A percentile compares a stretch with the other conserved stretches of the same genome.
Evolutionary conservation across 2,113 vertebrate genomes (phyloP).

Genomic region (Tinamus guttatus): DNA sequence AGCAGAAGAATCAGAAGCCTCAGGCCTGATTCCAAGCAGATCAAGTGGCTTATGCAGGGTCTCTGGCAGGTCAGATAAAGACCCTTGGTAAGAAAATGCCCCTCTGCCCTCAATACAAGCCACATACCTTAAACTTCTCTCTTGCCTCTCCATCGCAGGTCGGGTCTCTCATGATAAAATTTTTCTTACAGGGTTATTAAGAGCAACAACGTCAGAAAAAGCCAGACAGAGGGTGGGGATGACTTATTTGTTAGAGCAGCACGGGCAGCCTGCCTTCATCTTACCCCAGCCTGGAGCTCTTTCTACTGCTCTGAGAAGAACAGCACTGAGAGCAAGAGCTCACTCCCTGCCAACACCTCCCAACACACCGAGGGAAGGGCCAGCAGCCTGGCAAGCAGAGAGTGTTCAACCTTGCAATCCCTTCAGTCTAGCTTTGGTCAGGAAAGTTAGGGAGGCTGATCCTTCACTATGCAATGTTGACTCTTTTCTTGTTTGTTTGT

Average conservation of each 20-base stretch:
- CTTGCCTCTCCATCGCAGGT: not conserved
- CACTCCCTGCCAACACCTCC: not conserved
- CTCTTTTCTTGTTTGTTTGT: not conserved
- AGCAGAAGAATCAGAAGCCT: not conserved
- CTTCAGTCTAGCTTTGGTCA: not conserved
- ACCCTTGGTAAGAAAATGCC: not conserved
- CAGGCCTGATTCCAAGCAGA: rapidly evolving
- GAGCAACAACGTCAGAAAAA: not conserved
- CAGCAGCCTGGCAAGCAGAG: rapidly evolving
- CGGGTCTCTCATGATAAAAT: rapidly evolving
- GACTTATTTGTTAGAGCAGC: not conserved
- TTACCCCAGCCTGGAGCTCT: not conserved
- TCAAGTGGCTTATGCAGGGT: rapidly evolving
- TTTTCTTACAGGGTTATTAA: not conserved
- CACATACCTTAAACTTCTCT: not conserved
- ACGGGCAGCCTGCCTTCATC: not conserved
- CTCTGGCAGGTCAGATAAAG: not conserved
- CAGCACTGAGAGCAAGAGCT: not conserved
- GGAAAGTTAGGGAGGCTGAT: not conserved
- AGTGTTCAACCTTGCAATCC: not conserved
- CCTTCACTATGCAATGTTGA: not conserved
- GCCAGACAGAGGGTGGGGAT: not conserved
- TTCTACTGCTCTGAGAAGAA: not conserved
- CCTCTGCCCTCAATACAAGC: not conserved
- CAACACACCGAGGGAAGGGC: rapidly evolving